Evolutionary conservation across 2,888 invertebrate genomes (phyloP).

Genomic region (Tachystola acroxantha): DNA sequence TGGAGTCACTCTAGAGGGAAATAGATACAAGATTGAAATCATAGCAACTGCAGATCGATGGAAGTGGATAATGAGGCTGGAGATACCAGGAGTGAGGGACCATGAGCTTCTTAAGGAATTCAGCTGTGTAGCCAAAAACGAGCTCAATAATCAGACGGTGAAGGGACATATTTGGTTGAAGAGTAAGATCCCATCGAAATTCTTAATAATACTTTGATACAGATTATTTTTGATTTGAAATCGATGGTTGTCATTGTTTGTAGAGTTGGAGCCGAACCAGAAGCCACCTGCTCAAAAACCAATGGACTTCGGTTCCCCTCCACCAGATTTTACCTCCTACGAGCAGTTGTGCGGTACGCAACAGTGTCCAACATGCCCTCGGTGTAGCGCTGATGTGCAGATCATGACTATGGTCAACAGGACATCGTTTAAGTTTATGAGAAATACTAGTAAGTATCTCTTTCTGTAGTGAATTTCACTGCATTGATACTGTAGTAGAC

Average conservation of each 20-base stretch:
- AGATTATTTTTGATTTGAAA: no score
- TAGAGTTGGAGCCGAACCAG: constrained; percentile 51
- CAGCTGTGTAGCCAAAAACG: constrained; percentile 91
- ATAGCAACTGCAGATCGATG: constrained; percentile 58
- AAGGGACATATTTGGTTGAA: constrained; percentile 77
- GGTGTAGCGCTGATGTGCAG: constrained; percentile 57
- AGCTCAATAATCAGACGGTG: constrained; percentile 86
- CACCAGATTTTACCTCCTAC: constrained; percentile 59
- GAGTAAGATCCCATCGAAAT: constrained; percentile 47
- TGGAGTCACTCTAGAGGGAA: constrained; percentile 83
- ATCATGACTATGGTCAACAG: constrained; percentile 74
- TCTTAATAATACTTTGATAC: not conserved
- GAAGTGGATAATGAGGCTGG: constrained; percentile 87
- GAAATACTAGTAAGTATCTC: constrained; percentile 58
- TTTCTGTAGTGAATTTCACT: no score
- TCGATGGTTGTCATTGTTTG: constrained; percentile 1
- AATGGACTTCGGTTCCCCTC: constrained; percentile 59
- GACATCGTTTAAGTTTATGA: constrained; percentile 61
- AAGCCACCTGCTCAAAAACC: constrained; percentile 45
- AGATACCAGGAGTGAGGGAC: constrained; percentile 82
- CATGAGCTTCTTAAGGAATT: constrained; percentile 85
- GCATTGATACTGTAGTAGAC: no score
- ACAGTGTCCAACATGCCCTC: constrained; percentile 62
- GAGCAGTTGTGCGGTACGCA: constrained; percentile 68
- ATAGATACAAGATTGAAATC: constrained; percentile 55